Conservation (phyloP, 2,888 invertebrate genomes). For the Netelia virgata region DNA sequence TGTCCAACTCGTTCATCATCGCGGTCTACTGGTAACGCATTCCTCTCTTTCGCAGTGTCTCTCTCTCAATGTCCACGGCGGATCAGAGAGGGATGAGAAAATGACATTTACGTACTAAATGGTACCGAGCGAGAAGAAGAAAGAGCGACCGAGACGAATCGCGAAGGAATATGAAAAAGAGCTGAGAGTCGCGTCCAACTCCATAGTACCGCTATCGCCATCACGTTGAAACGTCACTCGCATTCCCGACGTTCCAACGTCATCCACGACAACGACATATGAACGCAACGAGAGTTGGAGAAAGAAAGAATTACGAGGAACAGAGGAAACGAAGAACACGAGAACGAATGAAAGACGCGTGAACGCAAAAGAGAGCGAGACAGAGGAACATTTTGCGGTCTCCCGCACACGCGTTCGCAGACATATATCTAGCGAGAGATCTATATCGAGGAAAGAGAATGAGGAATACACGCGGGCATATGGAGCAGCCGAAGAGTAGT, state of each 20-base stretch:
- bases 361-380: slow-evolving; percentile 43
- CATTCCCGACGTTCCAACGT: slow-evolving; percentile 69
- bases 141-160: slow-evolving; percentile 33
- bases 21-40: slow-evolving; percentile 64
- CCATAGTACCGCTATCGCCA: slow-evolving; percentile 12
- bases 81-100: slow-evolving; percentile 56
- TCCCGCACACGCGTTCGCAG: slow-evolving; percentile 35
- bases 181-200: slow-evolving; percentile 14
- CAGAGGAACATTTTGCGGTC: slow-evolving; percentile 60
- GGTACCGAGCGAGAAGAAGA: slow-evolving; percentile 37
- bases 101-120: slow-evolving; percentile 45
- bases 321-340: slow-evolving; percentile 58
- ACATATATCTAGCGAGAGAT: slow-evolving; percentile 18
- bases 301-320: slow-evolving; percentile 56
- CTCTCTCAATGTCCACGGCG: slow-evolving; percentile 33
- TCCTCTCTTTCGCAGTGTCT: slow-evolving; percentile 61
- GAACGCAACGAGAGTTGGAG: slow-evolving; percentile 31
- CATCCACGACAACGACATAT: slow-evolving; percentile 61
- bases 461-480: slow-evolving; percentile 26
- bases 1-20: slow-evolving; percentile 67
- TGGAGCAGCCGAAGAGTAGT: slow-evolving; percentile 32
- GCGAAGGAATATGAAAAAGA: slow-evolving; percentile 22
- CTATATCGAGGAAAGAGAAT: slow-evolving; percentile 8
- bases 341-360: slow-evolving; percentile 57
- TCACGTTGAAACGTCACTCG: slow-evolving; percentile 67